Conservation (phyloP, 2,113 vertebrate genomes). For the Rhinichthys klamathensis region DNA sequence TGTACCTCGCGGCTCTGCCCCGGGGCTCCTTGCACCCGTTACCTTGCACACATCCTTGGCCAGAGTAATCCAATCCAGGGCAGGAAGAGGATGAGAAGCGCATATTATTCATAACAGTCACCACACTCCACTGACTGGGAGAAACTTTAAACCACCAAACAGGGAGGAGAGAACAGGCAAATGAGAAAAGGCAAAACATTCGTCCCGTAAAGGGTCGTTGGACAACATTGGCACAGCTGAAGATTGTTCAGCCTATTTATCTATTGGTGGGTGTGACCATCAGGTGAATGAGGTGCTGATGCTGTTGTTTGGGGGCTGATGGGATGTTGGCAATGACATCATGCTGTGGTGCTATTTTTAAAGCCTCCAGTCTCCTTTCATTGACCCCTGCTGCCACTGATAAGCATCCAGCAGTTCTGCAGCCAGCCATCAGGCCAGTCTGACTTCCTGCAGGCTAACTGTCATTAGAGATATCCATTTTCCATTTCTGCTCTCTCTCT, state of each 20-base stretch:
- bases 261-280: not conserved
- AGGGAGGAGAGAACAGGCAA: slow-evolving; percentile 40
- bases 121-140: slow-evolving; percentile 55
- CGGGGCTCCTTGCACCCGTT: slow-evolving; percentile 51
- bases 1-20: slow-evolving; percentile 58
- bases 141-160: slow-evolving; percentile 56
- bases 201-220: slow-evolving; percentile 29
- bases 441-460: slow-evolving; percentile 53
- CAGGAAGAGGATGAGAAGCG: slow-evolving; percentile 59
- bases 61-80: slow-evolving; percentile 58
- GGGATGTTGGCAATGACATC: slow-evolving; percentile 51
- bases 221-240: slow-evolving; percentile 15
- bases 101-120: slow-evolving; percentile 64
- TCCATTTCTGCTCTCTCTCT: slow-evolving; percentile 34
- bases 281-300: slow-evolving; percentile 29
- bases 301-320: slow-evolving; percentile 18
- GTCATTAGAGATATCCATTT: slow-evolving; percentile 54
- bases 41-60: slow-evolving; percentile 61
- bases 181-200: slow-evolving; percentile 43
- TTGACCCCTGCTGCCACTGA: slow-evolving; percentile 48
- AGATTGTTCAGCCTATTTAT: slow-evolving; percentile 5
- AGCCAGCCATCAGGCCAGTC: slow-evolving; percentile 41
- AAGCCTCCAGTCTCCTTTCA: slow-evolving; percentile 35
- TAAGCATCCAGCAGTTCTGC: slow-evolving; percentile 36
- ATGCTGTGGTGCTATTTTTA: slow-evolving; percentile 57